Conservation (phyloP, 2,797 vertebrate genomes). For the Cyclura pinguis region DNA sequence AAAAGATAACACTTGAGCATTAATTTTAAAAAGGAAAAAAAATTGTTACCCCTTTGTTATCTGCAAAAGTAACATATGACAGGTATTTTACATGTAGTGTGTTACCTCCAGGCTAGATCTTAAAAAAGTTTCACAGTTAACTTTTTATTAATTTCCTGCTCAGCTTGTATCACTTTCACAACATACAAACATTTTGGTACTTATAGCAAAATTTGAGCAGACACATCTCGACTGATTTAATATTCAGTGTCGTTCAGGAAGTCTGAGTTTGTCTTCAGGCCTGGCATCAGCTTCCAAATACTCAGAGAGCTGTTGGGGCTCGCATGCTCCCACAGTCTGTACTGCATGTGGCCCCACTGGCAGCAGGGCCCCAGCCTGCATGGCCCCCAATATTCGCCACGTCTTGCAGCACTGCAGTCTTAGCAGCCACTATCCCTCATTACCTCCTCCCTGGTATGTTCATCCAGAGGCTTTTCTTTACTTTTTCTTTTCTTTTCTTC, state of each 20-base stretch:
- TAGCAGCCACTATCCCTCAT: too few species aligned
- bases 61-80: not conserved
- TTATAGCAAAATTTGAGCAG: conserved; percentile 4
- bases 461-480: too few species aligned
- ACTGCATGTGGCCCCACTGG: not conserved
- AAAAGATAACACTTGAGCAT: not conserved
- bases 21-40: not conserved
- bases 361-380: too few species aligned
- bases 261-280: not conserved
- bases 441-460: too few species aligned
- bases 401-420: too few species aligned
- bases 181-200: not conserved
- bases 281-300: not conserved
- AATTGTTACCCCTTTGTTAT: not conserved
- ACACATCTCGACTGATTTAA: not conserved
- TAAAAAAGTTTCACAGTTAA: not conserved
- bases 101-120: too few species aligned
- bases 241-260: not conserved
- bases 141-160: conserved; percentile 31
- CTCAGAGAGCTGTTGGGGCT: not conserved
- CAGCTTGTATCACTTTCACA: conserved; percentile 8
- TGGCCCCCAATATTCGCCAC: too few species aligned
- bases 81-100: not conserved
- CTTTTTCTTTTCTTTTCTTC: too few species aligned
- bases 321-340: not conserved